Conservation (phyloP, 2,888 invertebrate genomes). For the Leptarthrus brevirostris region DNA sequence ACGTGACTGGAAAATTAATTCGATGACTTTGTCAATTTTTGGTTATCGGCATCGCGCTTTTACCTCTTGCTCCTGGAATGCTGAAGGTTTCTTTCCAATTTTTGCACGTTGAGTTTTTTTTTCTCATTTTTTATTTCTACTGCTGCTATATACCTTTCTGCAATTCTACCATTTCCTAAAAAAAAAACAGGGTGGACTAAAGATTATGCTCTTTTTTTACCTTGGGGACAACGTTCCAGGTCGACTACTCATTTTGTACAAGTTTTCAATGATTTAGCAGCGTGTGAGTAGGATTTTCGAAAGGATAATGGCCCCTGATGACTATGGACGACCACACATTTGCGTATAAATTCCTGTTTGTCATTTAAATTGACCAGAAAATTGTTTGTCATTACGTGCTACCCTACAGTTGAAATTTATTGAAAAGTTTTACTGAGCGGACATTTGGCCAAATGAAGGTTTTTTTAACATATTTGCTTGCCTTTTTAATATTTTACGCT, state of each 20-base stretch:
- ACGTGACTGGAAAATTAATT: slow-evolving; percentile 66
- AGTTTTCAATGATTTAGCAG: slow-evolving; percentile 20
- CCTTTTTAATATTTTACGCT: too few relatives aligned
- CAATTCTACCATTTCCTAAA: slow-evolving; percentile 15
- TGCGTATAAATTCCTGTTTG: slow-evolving; percentile 28
- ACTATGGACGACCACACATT: slow-evolving; percentile 18
- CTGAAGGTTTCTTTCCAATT: background rate
- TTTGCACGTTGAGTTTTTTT: background rate
- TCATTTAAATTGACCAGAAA: slow-evolving; percentile 38
- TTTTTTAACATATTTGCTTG: too few relatives aligned
- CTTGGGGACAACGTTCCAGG: slow-evolving; percentile 4
- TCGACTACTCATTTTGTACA: slow-evolving; percentile 25
- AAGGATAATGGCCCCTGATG: background rate
- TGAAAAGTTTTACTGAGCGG: too few relatives aligned
- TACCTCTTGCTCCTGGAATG: background rate
- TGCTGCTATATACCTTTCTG: background rate
- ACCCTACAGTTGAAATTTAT: too few relatives aligned
- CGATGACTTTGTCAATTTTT: slow-evolving; percentile 58
- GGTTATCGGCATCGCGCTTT: slow-evolving; percentile 48
- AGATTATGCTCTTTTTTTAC: slow-evolving; percentile 27
- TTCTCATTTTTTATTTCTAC: background rate
- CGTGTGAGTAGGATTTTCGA: slow-evolving; percentile 9
- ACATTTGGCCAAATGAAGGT: too few relatives aligned
- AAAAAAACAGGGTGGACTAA: slow-evolving; percentile 18
- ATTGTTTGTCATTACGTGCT: too few relatives aligned